Percentiles rank a stretch among this genome's conserved stretches.
Evolutionary conservation across 2,797 vertebrate genomes (phyloP).

Genomic region (Phrynocephalus forsythii): DNA sequence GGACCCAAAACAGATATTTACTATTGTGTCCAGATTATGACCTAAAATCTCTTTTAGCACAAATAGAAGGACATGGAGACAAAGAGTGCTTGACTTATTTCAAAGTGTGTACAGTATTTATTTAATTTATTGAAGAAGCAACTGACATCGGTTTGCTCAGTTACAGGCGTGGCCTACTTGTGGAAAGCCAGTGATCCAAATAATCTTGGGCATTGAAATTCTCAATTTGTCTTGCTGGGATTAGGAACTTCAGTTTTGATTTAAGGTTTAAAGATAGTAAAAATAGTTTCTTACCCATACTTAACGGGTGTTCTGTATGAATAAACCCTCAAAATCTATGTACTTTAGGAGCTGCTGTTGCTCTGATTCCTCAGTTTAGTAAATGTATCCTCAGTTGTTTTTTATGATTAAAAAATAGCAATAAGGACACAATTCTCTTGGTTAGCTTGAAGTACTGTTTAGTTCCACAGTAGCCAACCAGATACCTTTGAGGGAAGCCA

Average conservation of each 20-base stretch:
- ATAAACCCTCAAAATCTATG: neutral
- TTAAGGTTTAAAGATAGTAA: neutral
- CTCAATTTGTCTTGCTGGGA: neutral
- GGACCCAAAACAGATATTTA: neutral
- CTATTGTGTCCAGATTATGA: neutral
- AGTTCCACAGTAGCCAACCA: too few relatives aligned
- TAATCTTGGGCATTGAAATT: neutral
- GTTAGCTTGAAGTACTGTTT: neutral
- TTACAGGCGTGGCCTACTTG: too few relatives aligned
- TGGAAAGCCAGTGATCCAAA: neutral
- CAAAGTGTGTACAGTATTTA: neutral
- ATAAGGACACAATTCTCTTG: too few relatives aligned
- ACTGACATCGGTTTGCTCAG: neutral
- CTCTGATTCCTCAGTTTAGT: too few relatives aligned
- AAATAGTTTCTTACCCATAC: neutral
- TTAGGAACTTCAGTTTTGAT: neutral
- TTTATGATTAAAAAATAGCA: neutral
- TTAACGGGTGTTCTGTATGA: neutral
- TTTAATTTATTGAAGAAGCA: neutral
- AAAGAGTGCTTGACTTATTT: neutral
- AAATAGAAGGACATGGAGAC: neutral
- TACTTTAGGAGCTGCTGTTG: neutral
- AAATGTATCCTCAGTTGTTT: neutral
- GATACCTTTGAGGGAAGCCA: neutral
- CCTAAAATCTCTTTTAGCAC: neutral